Conservation (phyloP, 2,888 invertebrate genomes). For the Prostheceraeus crozeri region DNA sequence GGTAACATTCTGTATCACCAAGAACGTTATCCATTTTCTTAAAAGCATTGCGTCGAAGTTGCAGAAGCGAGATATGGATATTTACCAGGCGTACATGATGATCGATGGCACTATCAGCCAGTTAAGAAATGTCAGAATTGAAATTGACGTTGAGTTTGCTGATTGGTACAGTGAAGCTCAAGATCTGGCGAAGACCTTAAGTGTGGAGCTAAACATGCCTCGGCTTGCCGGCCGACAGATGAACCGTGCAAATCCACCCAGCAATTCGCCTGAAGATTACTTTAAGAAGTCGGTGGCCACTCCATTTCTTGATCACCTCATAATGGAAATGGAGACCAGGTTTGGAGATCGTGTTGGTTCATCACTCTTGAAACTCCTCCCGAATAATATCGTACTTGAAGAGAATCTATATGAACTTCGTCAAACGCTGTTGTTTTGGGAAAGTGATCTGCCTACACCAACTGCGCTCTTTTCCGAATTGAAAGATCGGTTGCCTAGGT, state of each 20-base stretch:
- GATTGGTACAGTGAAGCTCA: slow-evolving; percentile 28
- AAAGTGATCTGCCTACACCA: slow-evolving; percentile 27
- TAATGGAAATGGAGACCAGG: slow-evolving; percentile 22
- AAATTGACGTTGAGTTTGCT: slow-evolving; percentile 21
- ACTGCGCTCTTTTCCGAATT: slow-evolving; percentile 18
- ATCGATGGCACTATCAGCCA: slow-evolving; percentile 26
- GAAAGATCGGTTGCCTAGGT: slow-evolving; percentile 15
- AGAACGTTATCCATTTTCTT: slow-evolving; percentile 25
- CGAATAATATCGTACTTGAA: slow-evolving; percentile 13
- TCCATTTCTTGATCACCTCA: slow-evolving; percentile 28
- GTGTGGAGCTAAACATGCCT: slow-evolving; percentile 15
- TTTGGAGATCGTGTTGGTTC: slow-evolving; percentile 22
- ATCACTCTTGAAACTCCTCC: slow-evolving; percentile 16
- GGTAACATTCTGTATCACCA: slow-evolving; percentile 20
- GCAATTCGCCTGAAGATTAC: slow-evolving; percentile 20
- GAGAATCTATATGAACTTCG: slow-evolving; percentile 16
- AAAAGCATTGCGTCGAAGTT: slow-evolving; percentile 27
- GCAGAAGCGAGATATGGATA: slow-evolving; percentile 27
- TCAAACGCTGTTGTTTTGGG: slow-evolving; percentile 28
- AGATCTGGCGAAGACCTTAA: slow-evolving; percentile 25
- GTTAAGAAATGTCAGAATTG: slow-evolving; percentile 14
- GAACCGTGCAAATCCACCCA: slow-evolving; percentile 1
- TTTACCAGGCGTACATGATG: slow-evolving; percentile 20
- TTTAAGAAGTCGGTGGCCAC: slow-evolving; percentile 22
- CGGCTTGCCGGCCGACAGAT: slow-evolving; percentile 21